A percentile compares a stretch with the other conserved stretches of the same genome.
Conservation (phyloP, 1,140 invertebrate genomes). For the Cydia amplana region DNA sequence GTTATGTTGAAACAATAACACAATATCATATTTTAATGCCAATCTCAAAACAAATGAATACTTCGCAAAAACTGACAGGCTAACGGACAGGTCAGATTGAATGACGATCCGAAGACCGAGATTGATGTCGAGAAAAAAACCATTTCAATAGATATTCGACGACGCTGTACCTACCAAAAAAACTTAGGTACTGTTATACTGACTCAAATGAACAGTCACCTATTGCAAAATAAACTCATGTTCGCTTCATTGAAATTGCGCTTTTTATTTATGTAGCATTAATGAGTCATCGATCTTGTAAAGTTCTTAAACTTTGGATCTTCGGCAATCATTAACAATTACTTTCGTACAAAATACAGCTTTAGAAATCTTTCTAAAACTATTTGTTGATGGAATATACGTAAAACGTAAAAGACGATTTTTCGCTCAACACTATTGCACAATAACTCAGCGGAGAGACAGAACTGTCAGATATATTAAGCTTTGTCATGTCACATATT, state of each 20-base stretch:
- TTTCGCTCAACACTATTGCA: not conserved
- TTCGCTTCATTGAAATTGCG: too few species aligned
- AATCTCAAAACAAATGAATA: not conserved
- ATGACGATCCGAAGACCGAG: not conserved
- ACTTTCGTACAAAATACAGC: too few species aligned
- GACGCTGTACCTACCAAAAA: not conserved
- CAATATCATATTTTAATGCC: not conserved
- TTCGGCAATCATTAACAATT: too few species aligned
- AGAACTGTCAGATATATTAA: not conserved
- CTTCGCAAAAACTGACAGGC: not conserved
- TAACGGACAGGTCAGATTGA: not conserved
- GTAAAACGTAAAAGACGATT: not conserved
- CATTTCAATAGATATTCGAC: not conserved
- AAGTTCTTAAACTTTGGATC: too few species aligned
- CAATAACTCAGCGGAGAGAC: not conserved
- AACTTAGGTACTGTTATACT: not conserved
- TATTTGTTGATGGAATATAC: not conserved
- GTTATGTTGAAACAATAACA: not conserved
- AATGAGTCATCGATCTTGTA: too few species aligned
- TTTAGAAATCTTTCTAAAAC: too few species aligned
- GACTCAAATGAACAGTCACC: not conserved
- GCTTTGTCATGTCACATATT: conserved; percentile 4
- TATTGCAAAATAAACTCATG: not conserved
- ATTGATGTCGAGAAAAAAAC: not conserved
- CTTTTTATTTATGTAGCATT: too few species aligned